These are phyloP conservation scores for Eulemur rubriventer DNA, from an alignment of 2,797 vertebrate species.

Conservation along the genomic window DNA sequence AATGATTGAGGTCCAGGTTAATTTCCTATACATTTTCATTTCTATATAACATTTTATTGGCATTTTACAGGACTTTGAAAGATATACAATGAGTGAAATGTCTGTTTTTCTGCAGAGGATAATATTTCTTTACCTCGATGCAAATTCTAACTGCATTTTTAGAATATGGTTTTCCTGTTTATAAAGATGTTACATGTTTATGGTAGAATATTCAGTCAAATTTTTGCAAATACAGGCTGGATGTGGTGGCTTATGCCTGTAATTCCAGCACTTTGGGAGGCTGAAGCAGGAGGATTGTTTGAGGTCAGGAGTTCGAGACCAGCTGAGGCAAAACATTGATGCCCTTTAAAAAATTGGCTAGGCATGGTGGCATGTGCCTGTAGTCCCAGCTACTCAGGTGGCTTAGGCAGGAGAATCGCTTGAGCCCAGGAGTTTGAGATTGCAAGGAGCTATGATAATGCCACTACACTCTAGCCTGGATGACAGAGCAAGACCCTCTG, in stretches of 20 bases:
- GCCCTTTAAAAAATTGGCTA: no score
- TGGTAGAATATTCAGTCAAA: background rate
- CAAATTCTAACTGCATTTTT: background rate
- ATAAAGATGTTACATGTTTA: background rate
- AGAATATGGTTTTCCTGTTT: slow-evolving; percentile 2
- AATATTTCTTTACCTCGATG: background rate
- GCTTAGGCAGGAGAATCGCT: background rate
- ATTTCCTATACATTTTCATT: background rate
- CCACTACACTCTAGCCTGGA: background rate
- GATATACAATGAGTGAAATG: background rate
- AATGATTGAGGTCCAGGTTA: background rate
- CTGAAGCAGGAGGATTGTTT: background rate
- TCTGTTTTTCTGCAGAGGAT: background rate
- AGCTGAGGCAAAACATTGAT: no score
- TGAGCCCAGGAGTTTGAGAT: background rate
- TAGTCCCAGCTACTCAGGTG: background rate
- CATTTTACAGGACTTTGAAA: background rate
- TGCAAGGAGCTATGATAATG: background rate
- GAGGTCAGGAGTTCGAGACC: background rate
- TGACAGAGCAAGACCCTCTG: background rate
- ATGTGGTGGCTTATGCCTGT: background rate
- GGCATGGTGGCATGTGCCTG: no score
- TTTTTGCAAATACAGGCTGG: background rate
- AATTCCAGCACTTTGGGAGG: background rate
- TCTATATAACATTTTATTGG: slow-evolving; percentile 2